Evolutionary conservation across 1,140 invertebrate genomes (phyloP).

Genomic region (Microvelia longipes): DNA sequence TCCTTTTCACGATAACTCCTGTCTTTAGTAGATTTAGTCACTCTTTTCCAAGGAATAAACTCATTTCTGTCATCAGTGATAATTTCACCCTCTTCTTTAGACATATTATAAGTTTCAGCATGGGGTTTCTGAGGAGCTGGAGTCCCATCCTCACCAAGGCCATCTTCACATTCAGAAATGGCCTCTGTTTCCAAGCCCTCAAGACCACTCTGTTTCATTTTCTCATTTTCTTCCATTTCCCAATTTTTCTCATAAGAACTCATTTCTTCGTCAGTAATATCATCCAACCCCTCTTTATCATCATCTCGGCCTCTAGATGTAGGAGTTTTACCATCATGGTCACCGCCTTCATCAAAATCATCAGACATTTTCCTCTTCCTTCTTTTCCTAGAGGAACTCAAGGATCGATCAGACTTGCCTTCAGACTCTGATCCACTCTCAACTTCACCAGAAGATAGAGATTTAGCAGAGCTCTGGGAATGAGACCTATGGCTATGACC

Average conservation of each 20-base stretch:
- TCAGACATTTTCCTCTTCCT: background rate
- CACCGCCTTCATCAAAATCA: conserved; percentile 9
- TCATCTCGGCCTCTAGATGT: conserved; percentile 9
- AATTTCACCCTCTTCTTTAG: conserved; percentile 37
- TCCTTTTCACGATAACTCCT: conserved; percentile 60
- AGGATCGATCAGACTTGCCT: background rate
- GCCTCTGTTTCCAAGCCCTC: conserved; percentile 51
- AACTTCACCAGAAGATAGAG: conserved; percentile 6
- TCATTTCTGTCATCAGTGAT: conserved; percentile 25
- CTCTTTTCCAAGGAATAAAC: conserved; percentile 55
- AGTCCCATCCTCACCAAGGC: conserved; percentile 4
- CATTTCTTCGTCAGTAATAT: conserved; percentile 22
- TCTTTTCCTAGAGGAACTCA: background rate
- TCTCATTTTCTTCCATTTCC: conserved; percentile 12
- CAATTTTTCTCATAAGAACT: conserved; percentile 18
- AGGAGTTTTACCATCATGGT: background rate
- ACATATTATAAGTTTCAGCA: conserved; percentile 7
- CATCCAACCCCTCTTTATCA: conserved; percentile 19
- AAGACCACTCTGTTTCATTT: conserved; percentile 26
- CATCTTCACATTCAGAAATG: conserved; percentile 41
- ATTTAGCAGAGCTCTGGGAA: background rate
- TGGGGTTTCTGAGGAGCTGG: background rate
- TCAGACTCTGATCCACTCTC: background rate
- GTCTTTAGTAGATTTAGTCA: conserved; percentile 61
- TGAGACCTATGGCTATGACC: background rate